A percentile compares a stretch with the other conserved stretches of the same genome.
These are phyloP conservation scores for Amblyopsis hoosieri DNA, from an alignment of 2,797 vertebrate genomes.

Conservation along the genomic window DNA sequence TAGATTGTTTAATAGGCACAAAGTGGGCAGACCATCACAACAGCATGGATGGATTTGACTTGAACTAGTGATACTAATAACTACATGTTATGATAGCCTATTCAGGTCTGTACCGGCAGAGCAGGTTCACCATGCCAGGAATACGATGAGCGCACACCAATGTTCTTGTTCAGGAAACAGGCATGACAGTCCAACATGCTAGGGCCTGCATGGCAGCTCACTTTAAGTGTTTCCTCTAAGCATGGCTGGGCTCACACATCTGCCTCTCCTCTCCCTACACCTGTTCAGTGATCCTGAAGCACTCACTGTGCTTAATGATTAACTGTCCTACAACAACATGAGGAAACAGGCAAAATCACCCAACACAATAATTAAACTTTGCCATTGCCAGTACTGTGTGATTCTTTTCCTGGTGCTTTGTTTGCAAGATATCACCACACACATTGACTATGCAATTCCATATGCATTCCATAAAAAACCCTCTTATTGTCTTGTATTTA, in stretches of 20 bases:
- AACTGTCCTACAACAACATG: constrained; percentile 9
- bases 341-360: background rate
- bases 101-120: constrained; percentile 25
- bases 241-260: constrained; percentile 18
- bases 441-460: background rate
- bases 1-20: background rate
- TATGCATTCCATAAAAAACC: constrained; percentile 7
- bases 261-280: constrained; percentile 29
- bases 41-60: background rate
- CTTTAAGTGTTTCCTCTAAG: constrained; percentile 16
- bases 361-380: background rate
- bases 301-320: constrained; percentile 10
- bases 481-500: constrained; percentile 42
- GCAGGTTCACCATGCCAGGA: constrained; percentile 34
- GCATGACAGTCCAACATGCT: constrained; percentile 16
- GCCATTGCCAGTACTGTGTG: background rate
- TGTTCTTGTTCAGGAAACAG: constrained; percentile 9
- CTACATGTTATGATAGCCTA: no score
- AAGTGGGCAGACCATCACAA: no score
- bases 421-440: background rate
- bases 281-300: constrained; percentile 19
- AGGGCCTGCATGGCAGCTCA: constrained; percentile 27
- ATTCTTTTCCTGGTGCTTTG: background rate
- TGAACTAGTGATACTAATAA: no score
- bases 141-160: constrained; percentile 9